Conservation (phyloP, 2,888 invertebrate genomes). For the Cryptops parisi region DNA sequence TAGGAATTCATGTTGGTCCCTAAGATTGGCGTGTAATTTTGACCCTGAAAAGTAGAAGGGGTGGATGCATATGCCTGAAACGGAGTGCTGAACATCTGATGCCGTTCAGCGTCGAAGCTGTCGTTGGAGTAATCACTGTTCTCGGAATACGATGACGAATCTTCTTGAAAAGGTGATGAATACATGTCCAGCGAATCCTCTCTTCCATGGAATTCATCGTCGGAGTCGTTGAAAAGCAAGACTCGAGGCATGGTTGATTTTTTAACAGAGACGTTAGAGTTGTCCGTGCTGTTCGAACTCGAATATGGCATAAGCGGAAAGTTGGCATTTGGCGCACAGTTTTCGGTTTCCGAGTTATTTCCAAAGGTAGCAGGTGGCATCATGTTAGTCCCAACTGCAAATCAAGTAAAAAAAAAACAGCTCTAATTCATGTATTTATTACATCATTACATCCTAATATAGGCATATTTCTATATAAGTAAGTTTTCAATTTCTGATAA, state of each 20-base stretch:
- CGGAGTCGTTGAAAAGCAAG: conserved; percentile 28
- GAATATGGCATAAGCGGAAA: neutral
- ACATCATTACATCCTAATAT: too few species aligned
- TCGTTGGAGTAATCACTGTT: conserved; percentile 35
- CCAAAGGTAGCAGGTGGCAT: conserved; percentile 37
- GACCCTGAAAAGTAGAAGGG: neutral
- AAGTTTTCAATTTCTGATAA: too few species aligned
- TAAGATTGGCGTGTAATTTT: neutral
- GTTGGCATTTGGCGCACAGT: conserved; percentile 32
- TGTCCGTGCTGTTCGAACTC: neutral
- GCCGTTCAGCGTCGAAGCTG: conserved; percentile 25
- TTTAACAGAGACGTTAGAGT: neutral
- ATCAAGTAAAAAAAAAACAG: neutral
- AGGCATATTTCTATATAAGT: too few species aligned
- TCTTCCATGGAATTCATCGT: conserved; percentile 35
- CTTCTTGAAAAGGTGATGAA: conserved; percentile 38
- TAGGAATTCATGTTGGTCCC: neutral
- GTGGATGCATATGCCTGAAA: conserved; percentile 22
- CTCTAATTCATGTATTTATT: too few species aligned
- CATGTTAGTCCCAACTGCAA: conserved; percentile 22
- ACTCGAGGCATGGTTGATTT: conserved; percentile 20
- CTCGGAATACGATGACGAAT: conserved; percentile 38
- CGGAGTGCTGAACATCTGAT: conserved; percentile 35
- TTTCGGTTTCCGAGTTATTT: conserved; percentile 45
- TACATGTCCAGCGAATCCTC: conserved; percentile 46